Percentiles rank a stretch among this genome's conserved stretches.
Conservation (phyloP, 2,888 invertebrate species). For the Gastrophysa polygoni region DNA sequence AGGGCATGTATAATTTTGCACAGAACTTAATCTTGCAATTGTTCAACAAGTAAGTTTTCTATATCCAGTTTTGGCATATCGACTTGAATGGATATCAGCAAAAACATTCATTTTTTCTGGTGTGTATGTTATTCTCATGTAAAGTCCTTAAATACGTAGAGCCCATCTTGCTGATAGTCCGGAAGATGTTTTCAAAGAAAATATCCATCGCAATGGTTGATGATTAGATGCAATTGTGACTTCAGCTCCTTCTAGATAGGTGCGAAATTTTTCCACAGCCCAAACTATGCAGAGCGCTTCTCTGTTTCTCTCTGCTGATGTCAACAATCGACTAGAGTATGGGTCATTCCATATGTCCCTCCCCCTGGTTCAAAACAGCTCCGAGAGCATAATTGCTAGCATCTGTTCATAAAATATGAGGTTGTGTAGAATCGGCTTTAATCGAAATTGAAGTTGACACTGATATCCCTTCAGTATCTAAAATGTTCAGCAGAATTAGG, state of each 20-base stretch:
- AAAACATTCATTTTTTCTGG: slow-evolving; percentile 1
- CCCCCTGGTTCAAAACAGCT: slow-evolving; percentile 27
- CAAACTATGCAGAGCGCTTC: slow-evolving; percentile 44
- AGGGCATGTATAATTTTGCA: slow-evolving; percentile 35
- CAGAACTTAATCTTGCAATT: slow-evolving; percentile 37
- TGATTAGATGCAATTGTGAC: slow-evolving; percentile 57
- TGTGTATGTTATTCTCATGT: slow-evolving; percentile 1
- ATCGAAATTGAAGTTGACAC: slow-evolving; percentile 15
- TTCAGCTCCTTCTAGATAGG: slow-evolving; percentile 51
- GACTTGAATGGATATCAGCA: slow-evolving; percentile 10
- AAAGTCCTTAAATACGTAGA: background rate
- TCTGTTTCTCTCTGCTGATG: slow-evolving; percentile 36
- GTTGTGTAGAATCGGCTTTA: slow-evolving; percentile 14
- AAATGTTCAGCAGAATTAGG: slow-evolving; percentile 18
- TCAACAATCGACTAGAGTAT: slow-evolving; percentile 41
- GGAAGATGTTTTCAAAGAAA: background rate
- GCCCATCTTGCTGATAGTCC: background rate
- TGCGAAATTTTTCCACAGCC: slow-evolving; percentile 49
- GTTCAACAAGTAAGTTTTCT: slow-evolving; percentile 13
- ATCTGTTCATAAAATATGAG: no score
- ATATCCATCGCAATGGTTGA: slow-evolving; percentile 51
- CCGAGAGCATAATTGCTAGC: no score
- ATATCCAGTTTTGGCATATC: background rate
- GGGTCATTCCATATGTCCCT: slow-evolving; percentile 33
- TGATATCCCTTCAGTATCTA: slow-evolving; percentile 7